A percentile compares a stretch with the other conserved stretches of the same genome.
Conservation (phyloP, 2,888 invertebrate genomes). For the Heliconius hortense region DNA sequence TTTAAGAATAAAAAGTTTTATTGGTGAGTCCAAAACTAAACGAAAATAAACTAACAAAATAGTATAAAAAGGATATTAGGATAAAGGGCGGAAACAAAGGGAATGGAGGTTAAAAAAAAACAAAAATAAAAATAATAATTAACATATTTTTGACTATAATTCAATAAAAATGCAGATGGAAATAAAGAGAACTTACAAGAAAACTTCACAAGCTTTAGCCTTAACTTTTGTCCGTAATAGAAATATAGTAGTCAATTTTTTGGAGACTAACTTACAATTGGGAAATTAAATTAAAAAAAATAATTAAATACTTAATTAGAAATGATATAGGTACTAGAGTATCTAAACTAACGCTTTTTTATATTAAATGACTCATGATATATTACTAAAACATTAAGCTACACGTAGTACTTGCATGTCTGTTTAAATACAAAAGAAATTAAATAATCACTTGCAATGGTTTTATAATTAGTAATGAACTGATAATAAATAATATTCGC, state of each 20-base stretch:
- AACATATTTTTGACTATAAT: conserved; percentile 82
- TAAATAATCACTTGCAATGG: conserved; percentile 80
- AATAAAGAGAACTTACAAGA: conserved; percentile 80
- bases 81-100: conserved; percentile 29
- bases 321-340: conserved; percentile 77
- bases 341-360: conserved; percentile 74
- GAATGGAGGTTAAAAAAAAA: conserved; percentile 41
- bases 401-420: conserved; percentile 72
- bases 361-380: conserved; percentile 81
- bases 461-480: conserved; percentile 79
- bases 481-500: conserved; percentile 82
- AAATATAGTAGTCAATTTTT: conserved; percentile 73
- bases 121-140: conserved; percentile 65
- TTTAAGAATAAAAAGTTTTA: not conserved
- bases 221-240: conserved; percentile 75
- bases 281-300: conserved; percentile 77
- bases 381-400: conserved; percentile 75
- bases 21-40: not conserved
- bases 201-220: conserved; percentile 79
- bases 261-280: conserved; percentile 77
- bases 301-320: conserved; percentile 80
- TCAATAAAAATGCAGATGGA: conserved; percentile 82
- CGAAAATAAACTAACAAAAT: conserved; percentile 9
- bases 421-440: conserved; percentile 80
- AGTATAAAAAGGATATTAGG: not conserved